Conservation (phyloP, 2,797 vertebrate species). For the Platalea minor region DNA sequence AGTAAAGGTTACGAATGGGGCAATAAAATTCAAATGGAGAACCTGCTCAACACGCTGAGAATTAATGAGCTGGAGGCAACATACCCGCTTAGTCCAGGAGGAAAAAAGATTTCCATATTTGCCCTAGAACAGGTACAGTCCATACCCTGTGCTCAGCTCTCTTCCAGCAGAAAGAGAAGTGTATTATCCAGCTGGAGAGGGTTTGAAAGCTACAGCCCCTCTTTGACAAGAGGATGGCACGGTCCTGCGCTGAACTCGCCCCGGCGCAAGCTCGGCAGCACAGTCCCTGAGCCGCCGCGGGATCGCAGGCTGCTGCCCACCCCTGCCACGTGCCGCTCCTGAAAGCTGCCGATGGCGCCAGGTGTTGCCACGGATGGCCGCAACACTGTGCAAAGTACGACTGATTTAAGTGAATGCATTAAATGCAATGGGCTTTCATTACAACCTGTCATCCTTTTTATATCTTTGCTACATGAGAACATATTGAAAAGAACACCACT, state of each 20-base stretch:
- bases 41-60: neutral
- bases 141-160: fast-evolving
- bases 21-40: neutral
- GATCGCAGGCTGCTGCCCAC: neutral
- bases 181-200: fast-evolving
- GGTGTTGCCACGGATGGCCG: neutral
- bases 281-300: neutral
- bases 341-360: neutral
- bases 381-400: neutral
- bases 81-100: fast-evolving
- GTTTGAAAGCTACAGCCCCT: neutral
- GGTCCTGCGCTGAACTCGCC: neutral
- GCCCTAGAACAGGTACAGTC: neutral
- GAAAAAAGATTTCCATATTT: fast-evolving
- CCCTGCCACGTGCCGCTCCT: neutral
- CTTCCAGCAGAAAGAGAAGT: neutral
- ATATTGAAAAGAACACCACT: neutral
- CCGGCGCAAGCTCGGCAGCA: neutral
- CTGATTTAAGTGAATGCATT: neutral
- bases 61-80: neutral
- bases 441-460: neutral
- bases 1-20: neutral
- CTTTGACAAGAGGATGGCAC: neutral
- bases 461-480: neutral
- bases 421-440: neutral